Conservation (phyloP, 1,140 invertebrate species). For the Drosophila kepulauana region DNA sequence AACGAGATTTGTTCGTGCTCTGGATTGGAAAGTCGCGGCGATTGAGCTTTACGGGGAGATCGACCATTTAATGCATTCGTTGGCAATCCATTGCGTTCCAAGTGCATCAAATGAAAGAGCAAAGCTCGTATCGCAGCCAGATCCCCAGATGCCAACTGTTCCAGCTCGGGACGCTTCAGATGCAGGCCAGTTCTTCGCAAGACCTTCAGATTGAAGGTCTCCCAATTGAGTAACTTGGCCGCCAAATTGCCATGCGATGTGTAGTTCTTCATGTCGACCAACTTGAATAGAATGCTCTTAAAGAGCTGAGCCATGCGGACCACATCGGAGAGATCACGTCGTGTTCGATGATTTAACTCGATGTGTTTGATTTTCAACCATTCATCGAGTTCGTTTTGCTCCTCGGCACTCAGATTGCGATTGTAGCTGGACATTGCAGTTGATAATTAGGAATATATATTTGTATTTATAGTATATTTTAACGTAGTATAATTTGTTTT, state of each 20-base stretch:
- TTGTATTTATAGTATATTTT: not conserved
- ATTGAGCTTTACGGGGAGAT: conserved; percentile 23
- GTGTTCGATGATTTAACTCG: conserved; percentile 43
- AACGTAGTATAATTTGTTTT: not conserved
- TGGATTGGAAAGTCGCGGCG: not conserved
- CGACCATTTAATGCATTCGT: conserved; percentile 39
- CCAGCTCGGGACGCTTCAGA: conserved; percentile 86
- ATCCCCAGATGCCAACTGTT: conserved; percentile 87
- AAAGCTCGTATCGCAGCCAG: conserved; percentile 88
- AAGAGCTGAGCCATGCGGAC: conserved; percentile 90
- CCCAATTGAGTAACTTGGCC: conserved; percentile 91
- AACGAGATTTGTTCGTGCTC: too few species aligned
- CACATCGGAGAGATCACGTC: conserved; percentile 86
- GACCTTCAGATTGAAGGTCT: conserved; percentile 89
- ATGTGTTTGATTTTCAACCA: conserved; percentile 90
- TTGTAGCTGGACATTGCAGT: not conserved
- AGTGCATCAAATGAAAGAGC: conserved; percentile 85
- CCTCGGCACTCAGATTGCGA: conserved; percentile 35
- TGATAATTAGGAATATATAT: too few species aligned
- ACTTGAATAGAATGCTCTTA: conserved; percentile 88
- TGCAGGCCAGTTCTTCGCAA: conserved; percentile 88
- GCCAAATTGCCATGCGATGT: conserved; percentile 87
- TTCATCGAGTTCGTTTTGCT: conserved; percentile 78
- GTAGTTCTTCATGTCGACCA: conserved; percentile 91
- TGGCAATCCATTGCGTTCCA: conserved; percentile 67